These are phyloP conservation scores for Panonychus citri DNA, from an alignment of 1,140 invertebrate species.

Conservation along the genomic window DNA sequence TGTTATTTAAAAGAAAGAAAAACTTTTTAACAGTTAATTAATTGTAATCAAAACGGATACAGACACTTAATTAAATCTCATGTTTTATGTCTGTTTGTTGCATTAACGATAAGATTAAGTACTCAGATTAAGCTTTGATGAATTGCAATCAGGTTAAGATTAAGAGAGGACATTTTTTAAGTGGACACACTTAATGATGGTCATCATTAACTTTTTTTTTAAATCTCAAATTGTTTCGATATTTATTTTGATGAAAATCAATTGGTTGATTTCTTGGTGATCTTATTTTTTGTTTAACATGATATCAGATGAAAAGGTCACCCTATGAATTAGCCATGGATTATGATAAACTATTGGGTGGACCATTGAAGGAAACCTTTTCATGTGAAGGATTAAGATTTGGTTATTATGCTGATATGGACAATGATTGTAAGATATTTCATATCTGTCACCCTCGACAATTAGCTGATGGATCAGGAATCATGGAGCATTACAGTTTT, in stretches of 20 bases:
- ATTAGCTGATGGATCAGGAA: not conserved
- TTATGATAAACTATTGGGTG: not conserved
- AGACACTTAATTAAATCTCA: too few species aligned
- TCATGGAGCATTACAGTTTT: conserved; percentile 28
- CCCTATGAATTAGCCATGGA: not conserved
- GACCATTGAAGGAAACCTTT: conserved; percentile 11
- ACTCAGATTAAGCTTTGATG: too few species aligned
- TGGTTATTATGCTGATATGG: conserved; percentile 23
- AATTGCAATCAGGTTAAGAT: too few species aligned
- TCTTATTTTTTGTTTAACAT: not conserved
- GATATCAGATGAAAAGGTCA: not conserved
- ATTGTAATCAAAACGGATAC: too few species aligned
- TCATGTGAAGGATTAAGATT: conserved; percentile 18
- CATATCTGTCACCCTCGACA: not conserved
- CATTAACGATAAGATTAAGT: too few species aligned
- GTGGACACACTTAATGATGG: too few species aligned
- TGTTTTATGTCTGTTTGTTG: too few species aligned
- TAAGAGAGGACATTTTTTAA: too few species aligned
- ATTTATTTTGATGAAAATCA: not conserved
- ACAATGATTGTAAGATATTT: conserved; percentile 19
- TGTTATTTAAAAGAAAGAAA: too few species aligned
- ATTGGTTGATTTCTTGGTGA: not conserved
- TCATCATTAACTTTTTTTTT: too few species aligned
- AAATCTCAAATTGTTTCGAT: too few species aligned
- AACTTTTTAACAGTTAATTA: too few species aligned